Evolutionary conservation across 2,888 invertebrate genomes (phyloP).

Genomic region (Acanthococcus lagerstroemiae): DNA sequence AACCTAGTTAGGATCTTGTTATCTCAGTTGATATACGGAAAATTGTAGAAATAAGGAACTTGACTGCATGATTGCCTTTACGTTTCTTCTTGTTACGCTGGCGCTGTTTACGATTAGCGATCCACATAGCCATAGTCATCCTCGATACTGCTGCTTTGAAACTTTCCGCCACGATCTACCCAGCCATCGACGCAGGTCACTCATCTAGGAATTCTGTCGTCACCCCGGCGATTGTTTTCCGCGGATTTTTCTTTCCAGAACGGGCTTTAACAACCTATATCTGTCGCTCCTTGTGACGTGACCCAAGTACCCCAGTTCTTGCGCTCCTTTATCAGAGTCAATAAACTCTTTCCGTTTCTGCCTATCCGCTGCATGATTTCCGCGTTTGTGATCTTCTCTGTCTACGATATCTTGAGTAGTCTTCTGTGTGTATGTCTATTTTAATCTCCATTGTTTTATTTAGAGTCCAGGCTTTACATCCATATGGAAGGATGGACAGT

Average conservation of each 20-base stretch:
- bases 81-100: too few relatives aligned
- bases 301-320: background rate
- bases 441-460: background rate
- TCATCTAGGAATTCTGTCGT: background rate
- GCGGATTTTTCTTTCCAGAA: background rate
- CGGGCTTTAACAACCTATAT: background rate
- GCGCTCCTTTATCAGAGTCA: too few relatives aligned
- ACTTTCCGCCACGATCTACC: too few relatives aligned
- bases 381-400: background rate
- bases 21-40: too few relatives aligned
- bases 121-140: too few relatives aligned
- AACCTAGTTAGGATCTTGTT: too few relatives aligned
- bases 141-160: too few relatives aligned
- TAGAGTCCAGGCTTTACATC: background rate
- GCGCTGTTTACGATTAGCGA: too few relatives aligned
- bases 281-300: background rate
- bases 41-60: too few relatives aligned
- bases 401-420: background rate
- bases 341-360: background rate
- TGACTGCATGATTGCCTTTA: too few relatives aligned
- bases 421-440: background rate
- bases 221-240: background rate
- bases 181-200: too few relatives aligned
- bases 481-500: background rate
- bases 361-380: background rate